Evolutionary conservation across 2,797 vertebrate genomes (phyloP).

Genomic region (Gephyroberyx darwinii): DNA sequence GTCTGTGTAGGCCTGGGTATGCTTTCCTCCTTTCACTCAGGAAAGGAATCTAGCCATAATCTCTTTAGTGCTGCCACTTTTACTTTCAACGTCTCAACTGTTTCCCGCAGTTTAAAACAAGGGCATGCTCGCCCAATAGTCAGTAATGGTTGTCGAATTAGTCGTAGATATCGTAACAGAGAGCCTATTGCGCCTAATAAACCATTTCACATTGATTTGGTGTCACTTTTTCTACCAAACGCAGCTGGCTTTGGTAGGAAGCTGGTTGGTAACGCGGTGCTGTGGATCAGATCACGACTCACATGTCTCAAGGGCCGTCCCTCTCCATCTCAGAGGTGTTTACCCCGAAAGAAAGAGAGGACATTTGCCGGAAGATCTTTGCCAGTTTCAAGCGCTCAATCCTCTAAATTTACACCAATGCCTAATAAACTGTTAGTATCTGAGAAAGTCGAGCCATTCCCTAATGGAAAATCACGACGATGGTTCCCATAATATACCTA

Average conservation of each 20-base stretch:
- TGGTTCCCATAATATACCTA: neutral
- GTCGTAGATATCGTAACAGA: constrained; percentile 3
- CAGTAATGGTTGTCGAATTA: constrained; percentile 26
- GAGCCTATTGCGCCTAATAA: neutral
- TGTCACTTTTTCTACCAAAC: neutral
- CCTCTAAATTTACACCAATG: neutral
- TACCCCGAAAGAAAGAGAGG: neutral
- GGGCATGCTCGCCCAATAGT: constrained; percentile 9
- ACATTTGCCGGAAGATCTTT: neutral
- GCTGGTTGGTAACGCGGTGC: constrained; percentile 47
- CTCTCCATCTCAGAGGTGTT: constrained; percentile 6
- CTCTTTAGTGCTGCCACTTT: constrained; percentile 28
- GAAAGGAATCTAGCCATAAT: constrained; percentile 42
- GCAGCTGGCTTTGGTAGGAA: constrained; percentile 15
- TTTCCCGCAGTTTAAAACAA: constrained; percentile 51
- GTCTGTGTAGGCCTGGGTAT: constrained; percentile 18
- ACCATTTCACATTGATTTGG: constrained; percentile 11
- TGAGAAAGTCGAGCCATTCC: neutral
- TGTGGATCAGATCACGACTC: constrained; percentile 71
- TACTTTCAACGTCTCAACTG: neutral
- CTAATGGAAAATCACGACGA: neutral
- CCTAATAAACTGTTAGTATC: neutral
- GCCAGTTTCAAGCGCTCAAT: neutral
- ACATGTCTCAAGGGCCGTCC: constrained; percentile 65
- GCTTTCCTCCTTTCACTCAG: constrained; percentile 20